Evolutionary conservation across 2,888 invertebrate genomes (phyloP).

Genomic region (Merodon equestris): DNA sequence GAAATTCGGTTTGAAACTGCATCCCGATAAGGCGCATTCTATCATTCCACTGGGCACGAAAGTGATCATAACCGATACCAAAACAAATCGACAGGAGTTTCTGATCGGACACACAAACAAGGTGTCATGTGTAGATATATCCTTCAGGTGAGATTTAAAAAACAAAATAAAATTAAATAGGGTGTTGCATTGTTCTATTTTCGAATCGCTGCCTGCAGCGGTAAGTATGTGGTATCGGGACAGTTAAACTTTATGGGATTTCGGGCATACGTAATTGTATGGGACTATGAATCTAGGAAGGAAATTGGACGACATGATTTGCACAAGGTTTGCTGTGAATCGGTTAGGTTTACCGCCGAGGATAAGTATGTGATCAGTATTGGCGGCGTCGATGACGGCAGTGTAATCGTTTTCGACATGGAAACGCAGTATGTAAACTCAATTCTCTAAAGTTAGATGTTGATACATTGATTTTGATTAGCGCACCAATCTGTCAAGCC

Average conservation of each 20-base stretch:
- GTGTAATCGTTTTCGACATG: slow-evolving; percentile 92
- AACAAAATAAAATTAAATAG: too few species aligned
- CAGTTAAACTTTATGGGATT: slow-evolving; percentile 95
- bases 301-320: slow-evolving; percentile 86
- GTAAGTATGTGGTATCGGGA: slow-evolving; percentile 92
- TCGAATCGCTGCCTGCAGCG: slow-evolving; percentile 76
- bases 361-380: slow-evolving; percentile 90
- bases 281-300: slow-evolving; percentile 87
- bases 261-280: slow-evolving; percentile 90
- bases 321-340: slow-evolving; percentile 90
- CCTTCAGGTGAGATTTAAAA: slow-evolving; percentile 79
- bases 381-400: slow-evolving; percentile 94
- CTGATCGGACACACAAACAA: slow-evolving; percentile 89
- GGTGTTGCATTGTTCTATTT: not conserved
- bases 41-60: slow-evolving; percentile 90
- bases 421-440: slow-evolving; percentile 76
- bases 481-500: slow-evolving; percentile 82
- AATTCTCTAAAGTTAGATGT: not conserved
- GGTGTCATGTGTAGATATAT: slow-evolving; percentile 88
- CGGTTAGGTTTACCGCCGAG: slow-evolving; percentile 89
- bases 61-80: slow-evolving; percentile 85
- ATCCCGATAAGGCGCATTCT: slow-evolving; percentile 85
- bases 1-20: slow-evolving; percentile 83
- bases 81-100: slow-evolving; percentile 86
- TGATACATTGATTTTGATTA: slow-evolving; percentile 66